Base-by-base conservation (phyloP, 2,888 invertebrate genomes). In the Macaria notata region DNA sequence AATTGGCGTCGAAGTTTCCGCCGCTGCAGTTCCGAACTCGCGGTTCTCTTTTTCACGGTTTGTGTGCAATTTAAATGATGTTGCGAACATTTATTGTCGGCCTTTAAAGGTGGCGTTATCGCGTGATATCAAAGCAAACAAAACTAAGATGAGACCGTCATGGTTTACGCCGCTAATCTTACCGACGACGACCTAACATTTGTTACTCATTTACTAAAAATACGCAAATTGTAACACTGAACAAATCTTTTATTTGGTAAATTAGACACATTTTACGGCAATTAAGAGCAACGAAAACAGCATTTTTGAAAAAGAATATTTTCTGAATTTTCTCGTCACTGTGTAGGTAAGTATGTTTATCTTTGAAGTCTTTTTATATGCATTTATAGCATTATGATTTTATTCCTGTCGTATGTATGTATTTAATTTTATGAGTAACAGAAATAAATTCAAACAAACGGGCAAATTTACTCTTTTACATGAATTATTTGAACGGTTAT, bases 61-160 rank as follows among this genome's bases (percentile, higher is more conserved):
- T 63, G 50, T 54, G 51, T 65, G 57, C 56, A 60, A 65, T 70
- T 68, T 65, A 61, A 63, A 67, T 64, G 61, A 64, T 62, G 56
- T 60, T 62, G 58, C 51, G 56, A 41, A 52, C 62, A 71, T 74
- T 70, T 63, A 61, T 61, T 66, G 59, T 67, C 61, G 44, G 63
- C 56, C 65, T 67, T 66, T 68, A 69, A 59, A 55, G 60, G 64
- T 71, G 62, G 56, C 62, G 65, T 75, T 79, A 82, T 78, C 74
- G 70, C 73, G 70, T 58, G 65, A 75, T 80, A 81, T 76, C 78
- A 78, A 62, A 58, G 75, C 82, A 81, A 83, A 84, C 81, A 83
- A 74, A 72, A 71, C 67, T 70, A 70, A 71, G 66, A 75, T 72
- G 66, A 72, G 68, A 69, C 64, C 63, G 55, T 64, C 56, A 68